These are phyloP conservation scores for Batillaria attramentaria DNA, from an alignment of 1,140 invertebrate genomes.

Conservation along the genomic window DNA sequence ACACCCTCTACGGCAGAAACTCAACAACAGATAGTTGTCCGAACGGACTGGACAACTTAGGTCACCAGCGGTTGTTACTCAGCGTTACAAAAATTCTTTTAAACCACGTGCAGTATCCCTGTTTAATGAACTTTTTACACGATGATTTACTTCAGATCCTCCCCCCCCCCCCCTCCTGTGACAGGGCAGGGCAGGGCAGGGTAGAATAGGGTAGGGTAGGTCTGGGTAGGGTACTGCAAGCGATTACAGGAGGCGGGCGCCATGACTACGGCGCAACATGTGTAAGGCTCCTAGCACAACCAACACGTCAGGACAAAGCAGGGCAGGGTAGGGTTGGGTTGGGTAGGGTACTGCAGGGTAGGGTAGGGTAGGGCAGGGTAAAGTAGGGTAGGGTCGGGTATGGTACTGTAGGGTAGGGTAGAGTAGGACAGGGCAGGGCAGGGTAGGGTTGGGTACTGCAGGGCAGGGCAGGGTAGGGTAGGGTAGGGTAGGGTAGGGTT, in stretches of 20 bases:
- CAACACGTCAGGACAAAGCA: slow-evolving; percentile 5
- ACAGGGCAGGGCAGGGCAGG: neutral
- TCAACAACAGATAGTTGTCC: no score
- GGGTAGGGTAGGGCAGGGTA: neutral
- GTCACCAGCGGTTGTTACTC: no score
- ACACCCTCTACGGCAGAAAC: no score
- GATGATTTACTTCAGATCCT: no score
- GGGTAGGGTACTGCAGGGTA: neutral
- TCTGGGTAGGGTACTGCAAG: neutral
- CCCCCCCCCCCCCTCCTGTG: no score
- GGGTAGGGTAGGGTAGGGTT: slow-evolving; percentile 10
- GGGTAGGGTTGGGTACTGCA: slow-evolving; percentile 19
- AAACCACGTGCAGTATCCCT: no score
- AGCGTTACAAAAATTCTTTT: no score
- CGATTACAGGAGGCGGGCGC: neutral
- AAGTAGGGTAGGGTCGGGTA: neutral
- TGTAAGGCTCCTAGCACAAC: no score
- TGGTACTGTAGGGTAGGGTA: neutral
- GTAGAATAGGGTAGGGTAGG: neutral
- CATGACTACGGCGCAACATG: slow-evolving; percentile 5
- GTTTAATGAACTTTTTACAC: no score
- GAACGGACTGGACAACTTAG: no score
- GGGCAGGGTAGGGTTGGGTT: neutral
- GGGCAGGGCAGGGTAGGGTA: slow-evolving; percentile 12
- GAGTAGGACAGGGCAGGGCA: slow-evolving; percentile 19